These are phyloP conservation scores for Lateolabrax maculatus DNA, from an alignment of 2,797 vertebrate species.

Conservation along the genomic window DNA sequence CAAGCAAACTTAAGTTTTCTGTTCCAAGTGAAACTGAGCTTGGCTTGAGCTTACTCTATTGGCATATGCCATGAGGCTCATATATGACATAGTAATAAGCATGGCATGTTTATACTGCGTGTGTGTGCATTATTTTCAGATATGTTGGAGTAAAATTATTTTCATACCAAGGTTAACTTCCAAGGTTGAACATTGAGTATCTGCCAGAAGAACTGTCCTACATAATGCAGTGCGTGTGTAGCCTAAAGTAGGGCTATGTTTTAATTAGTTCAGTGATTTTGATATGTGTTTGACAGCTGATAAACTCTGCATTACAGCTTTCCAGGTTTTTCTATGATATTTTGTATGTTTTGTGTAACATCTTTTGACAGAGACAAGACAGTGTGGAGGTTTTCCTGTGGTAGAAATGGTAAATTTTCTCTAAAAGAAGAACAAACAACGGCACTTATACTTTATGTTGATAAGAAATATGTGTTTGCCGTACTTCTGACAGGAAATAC, in stretches of 20 bases:
- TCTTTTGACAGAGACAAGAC: no score
- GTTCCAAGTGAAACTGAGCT: neutral
- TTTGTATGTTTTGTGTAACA: no score
- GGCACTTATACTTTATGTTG: no score
- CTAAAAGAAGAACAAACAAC: no score
- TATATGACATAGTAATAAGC: neutral
- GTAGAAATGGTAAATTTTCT: no score
- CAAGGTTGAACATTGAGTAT: neutral
- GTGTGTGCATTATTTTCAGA: neutral
- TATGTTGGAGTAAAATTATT: neutral
- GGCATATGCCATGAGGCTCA: neutral
- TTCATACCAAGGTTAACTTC: neutral
- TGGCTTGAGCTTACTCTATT: neutral
- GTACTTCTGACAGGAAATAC: no score
- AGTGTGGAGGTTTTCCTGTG: no score
- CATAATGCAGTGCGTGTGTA: neutral
- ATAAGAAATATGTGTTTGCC: no score
- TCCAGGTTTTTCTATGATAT: no score
- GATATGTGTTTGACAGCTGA: neutral
- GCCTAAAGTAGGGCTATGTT: neutral
- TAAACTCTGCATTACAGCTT: no score
- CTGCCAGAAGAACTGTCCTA: neutral
- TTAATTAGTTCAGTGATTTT: neutral
- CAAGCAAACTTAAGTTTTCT: conserved; percentile 26
- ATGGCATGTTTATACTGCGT: neutral